These are phyloP conservation scores for Vulpes vulpes DNA, from an alignment of 2,113 vertebrate genomes.

Conservation along the genomic window DNA sequence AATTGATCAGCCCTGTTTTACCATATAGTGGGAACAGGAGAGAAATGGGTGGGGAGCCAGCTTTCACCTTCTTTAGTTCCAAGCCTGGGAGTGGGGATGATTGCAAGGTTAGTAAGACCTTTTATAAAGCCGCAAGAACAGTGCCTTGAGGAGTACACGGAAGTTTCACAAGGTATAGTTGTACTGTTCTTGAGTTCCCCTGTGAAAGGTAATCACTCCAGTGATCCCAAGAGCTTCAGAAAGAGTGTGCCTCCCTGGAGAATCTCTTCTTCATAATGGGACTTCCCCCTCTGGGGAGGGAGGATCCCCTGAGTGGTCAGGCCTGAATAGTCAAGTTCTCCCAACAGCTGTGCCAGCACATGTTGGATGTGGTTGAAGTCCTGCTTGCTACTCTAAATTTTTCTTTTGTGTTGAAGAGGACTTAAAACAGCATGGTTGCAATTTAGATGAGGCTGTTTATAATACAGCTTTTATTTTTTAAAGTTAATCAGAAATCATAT, in stretches of 20 bases:
- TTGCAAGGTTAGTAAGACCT: background rate
- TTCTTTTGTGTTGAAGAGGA: background rate
- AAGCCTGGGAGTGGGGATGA: background rate
- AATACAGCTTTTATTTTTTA: conserved; percentile 1
- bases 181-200: background rate
- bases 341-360: background rate
- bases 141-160: background rate
- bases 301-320: too few relatives aligned
- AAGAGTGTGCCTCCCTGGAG: background rate
- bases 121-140: background rate
- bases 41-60: background rate
- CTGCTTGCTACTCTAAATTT: background rate
- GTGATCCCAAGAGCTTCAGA: background rate
- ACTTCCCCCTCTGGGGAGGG: background rate
- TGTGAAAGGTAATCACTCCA: background rate
- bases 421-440: background rate
- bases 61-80: background rate
- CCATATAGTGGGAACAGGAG: background rate
- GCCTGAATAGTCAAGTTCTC: background rate
- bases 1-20: background rate
- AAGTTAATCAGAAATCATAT: background rate
- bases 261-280: background rate
- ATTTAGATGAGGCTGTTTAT: background rate
- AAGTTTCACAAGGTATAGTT: background rate
- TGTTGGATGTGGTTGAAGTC: background rate